Evolutionary conservation across 2,888 invertebrate species (phyloP).

Genomic region (Cantharis rufa): DNA sequence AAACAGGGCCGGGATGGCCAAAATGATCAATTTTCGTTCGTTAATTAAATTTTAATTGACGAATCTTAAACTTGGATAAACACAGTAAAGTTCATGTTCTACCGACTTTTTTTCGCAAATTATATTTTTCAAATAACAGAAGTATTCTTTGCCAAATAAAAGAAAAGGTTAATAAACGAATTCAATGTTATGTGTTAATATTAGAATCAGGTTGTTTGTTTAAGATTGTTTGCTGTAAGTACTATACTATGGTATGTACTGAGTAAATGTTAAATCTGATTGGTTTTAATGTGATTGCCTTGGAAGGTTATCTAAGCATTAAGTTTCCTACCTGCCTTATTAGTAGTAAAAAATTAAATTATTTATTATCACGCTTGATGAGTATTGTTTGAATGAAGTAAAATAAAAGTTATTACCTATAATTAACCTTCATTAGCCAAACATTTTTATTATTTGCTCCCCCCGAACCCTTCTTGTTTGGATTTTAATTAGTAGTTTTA

Average conservation of each 20-base stretch:
- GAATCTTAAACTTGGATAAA: no score
- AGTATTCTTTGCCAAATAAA: neutral
- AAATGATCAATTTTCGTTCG: neutral
- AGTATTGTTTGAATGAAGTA: neutral
- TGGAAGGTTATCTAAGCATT: neutral
- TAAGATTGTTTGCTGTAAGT: neutral
- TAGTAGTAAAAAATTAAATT: no score
- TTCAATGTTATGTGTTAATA: neutral
- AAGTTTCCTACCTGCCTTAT: neutral
- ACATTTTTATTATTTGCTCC: neutral
- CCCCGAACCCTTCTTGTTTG: neutral
- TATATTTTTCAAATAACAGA: neutral
- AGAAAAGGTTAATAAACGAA: neutral
- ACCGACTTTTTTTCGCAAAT: neutral
- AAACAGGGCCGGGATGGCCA: neutral
- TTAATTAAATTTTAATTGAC: no score
- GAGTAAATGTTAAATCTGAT: neutral
- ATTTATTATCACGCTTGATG: neutral
- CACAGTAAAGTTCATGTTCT: neutral
- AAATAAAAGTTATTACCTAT: neutral
- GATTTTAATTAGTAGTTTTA: neutral
- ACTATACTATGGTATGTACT: no score
- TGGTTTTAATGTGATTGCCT: neutral
- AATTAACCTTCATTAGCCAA: neutral
- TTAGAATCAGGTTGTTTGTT: neutral